Percentiles rank a stretch among this genome's conserved stretches.
phyloP scores from a whole-genome alignment of 2,113 vertebrate species.

The Callipepla squamata region DNA sequence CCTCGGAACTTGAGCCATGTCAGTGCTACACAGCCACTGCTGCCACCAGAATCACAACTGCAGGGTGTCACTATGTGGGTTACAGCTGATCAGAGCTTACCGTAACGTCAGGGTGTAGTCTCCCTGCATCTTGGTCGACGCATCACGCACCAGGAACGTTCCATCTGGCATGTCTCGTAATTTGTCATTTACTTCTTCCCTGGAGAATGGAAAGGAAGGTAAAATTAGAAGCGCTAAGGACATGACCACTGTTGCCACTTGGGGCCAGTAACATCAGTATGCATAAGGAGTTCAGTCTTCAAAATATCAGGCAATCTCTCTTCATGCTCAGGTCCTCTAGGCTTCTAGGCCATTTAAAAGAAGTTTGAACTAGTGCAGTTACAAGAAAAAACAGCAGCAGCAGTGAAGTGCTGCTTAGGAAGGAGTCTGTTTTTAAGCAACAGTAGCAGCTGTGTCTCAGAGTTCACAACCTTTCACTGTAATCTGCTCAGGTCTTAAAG shows the following conservation, averaged over 20 bases:
- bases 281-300: background rate
- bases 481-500: slow-evolving; percentile 60
- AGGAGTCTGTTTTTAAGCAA: slow-evolving; percentile 58
- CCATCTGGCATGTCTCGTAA: slow-evolving; percentile 92
- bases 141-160: slow-evolving; percentile 94
- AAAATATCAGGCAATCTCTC: background rate
- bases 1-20: background rate
- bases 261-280: background rate
- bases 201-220: slow-evolving; percentile 57
- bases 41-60: background rate
- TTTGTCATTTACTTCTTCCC: slow-evolving; percentile 96
- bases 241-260: background rate
- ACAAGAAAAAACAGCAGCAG: slow-evolving; percentile 24
- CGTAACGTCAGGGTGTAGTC: slow-evolving; percentile 93
- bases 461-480: slow-evolving; percentile 56
- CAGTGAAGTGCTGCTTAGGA: slow-evolving; percentile 24
- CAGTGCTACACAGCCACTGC: background rate
- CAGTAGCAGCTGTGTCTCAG: slow-evolving; percentile 38
- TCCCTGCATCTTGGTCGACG: slow-evolving; percentile 93
- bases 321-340: background rate
- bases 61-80: background rate
- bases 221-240: background rate
- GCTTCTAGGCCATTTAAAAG: slow-evolving; percentile 16
- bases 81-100: slow-evolving; percentile 68
- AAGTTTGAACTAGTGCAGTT: slow-evolving; percentile 24